phyloP scores from a whole-genome alignment of 2,113 vertebrate genomes.

The Pituophis catenifer region DNA sequence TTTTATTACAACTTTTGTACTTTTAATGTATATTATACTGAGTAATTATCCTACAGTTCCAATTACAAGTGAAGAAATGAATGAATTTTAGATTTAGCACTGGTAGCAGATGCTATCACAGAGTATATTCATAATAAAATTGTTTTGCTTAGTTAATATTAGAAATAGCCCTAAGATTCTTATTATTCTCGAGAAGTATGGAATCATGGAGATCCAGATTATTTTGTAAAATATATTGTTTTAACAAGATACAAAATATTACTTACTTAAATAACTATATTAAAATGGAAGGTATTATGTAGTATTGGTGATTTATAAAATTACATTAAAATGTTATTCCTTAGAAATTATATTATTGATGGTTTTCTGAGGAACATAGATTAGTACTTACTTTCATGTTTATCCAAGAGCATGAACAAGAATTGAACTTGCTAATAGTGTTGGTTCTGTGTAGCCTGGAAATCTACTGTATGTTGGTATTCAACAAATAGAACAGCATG shows the following conservation, averaged over 20 bases:
- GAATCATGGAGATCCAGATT: neutral
- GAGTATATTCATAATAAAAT: neutral
- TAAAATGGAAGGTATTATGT: neutral
- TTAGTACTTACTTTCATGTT: neutral
- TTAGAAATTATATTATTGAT: neutral
- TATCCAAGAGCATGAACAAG: neutral
- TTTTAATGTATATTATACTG: neutral
- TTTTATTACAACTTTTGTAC: neutral
- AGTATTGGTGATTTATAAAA: neutral
- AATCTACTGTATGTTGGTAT: neutral
- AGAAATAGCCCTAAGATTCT: neutral
- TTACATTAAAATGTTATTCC: neutral
- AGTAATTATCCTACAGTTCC: neutral
- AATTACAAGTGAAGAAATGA: neutral
- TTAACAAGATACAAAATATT: neutral
- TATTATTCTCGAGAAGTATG: neutral
- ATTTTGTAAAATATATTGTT: neutral
- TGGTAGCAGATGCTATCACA: neutral
- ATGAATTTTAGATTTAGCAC: neutral
- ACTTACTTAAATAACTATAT: neutral
- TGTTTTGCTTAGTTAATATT: neutral
- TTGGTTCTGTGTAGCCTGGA: neutral
- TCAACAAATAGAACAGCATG: neutral
- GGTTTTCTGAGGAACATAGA: neutral
- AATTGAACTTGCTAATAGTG: neutral